Conservation (phyloP, 2,113 vertebrate species). For the Glaucidium brasilianum region DNA sequence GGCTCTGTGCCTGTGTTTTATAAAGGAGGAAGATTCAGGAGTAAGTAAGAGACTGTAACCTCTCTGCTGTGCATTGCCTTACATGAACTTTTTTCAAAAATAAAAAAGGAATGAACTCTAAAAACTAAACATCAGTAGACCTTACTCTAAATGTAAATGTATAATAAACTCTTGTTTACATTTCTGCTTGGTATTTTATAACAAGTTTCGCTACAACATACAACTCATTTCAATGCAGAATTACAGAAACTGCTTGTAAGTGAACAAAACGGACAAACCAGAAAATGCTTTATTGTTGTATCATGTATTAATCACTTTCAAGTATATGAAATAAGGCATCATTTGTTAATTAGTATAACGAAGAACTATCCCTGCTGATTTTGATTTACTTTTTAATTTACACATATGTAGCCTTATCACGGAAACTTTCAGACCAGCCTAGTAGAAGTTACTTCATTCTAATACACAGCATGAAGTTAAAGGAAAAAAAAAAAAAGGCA, state of each 20-base stretch:
- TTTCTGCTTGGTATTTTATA: background rate
- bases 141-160: background rate
- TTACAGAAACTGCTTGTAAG: background rate
- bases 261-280: background rate
- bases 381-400: background rate
- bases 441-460: background rate
- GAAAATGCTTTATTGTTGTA: background rate
- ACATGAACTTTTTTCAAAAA: background rate
- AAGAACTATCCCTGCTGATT: background rate
- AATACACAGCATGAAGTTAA: background rate
- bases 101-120: background rate
- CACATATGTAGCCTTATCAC: background rate
- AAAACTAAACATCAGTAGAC: background rate
- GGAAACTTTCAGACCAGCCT: background rate
- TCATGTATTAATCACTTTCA: background rate
- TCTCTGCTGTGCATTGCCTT: background rate
- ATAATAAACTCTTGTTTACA: background rate
- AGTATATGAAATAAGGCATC: background rate
- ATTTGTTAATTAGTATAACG: background rate
- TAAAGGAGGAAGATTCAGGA: background rate
- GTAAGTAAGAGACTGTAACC: background rate
- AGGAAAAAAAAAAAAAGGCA: background rate
- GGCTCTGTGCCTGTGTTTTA: background rate
- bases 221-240: background rate
- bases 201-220: background rate